phyloP scores from a whole-genome alignment of 1,140 invertebrate species.

The Apis dorsata region DNA sequence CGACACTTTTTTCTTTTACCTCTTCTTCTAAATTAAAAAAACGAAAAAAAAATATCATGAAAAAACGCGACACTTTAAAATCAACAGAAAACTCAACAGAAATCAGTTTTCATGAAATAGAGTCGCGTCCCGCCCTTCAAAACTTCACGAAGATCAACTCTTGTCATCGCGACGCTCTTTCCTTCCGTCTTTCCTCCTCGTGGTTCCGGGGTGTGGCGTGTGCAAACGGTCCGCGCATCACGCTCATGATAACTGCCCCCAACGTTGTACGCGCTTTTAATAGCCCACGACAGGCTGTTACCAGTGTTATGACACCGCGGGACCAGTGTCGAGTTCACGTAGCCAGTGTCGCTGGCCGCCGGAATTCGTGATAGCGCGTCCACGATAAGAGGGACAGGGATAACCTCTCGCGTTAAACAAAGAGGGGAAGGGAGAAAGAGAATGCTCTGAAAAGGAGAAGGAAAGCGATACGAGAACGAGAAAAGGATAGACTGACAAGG shows the following conservation, averaged over 20 bases:
- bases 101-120: not conserved
- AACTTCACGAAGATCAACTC: not conserved
- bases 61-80: not conserved
- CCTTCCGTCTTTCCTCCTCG: not conserved
- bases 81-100: not conserved
- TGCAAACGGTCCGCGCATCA: not conserved
- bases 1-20: too few relatives aligned
- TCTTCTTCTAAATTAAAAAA: not conserved
- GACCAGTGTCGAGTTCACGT: constrained; percentile 41
- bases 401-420: not conserved
- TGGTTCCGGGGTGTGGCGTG: constrained; percentile 34
- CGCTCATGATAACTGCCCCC: constrained; percentile 17
- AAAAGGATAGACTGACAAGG: not conserved
- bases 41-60: not conserved
- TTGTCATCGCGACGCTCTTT: not conserved
- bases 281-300: constrained; percentile 44
- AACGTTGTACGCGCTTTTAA: constrained; percentile 27
- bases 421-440: constrained; percentile 24
- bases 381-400: constrained; percentile 44
- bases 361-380: constrained; percentile 61
- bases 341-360: constrained; percentile 37
- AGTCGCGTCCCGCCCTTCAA: not conserved
- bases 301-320: constrained; percentile 43
- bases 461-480: constrained; percentile 17
- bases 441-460: constrained; percentile 13